Base-by-base conservation (phyloP, 2,113 vertebrate genomes). In the Prietella phreatophila region DNA sequence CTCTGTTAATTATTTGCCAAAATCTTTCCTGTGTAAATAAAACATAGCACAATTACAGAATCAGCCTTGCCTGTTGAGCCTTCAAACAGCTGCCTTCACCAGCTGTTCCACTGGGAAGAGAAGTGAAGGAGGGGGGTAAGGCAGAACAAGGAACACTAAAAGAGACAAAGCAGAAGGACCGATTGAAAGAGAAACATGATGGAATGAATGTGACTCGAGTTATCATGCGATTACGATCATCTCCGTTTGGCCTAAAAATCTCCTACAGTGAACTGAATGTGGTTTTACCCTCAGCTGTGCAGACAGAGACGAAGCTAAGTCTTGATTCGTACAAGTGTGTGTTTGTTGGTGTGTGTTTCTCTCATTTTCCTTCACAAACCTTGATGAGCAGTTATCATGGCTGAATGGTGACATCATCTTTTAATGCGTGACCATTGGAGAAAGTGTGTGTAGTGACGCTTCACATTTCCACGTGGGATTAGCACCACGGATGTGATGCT, bases 21-120 rank as follows among this genome's bases (percentile, higher is more conserved):
- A 86, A 89, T 89, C 88, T 90, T 93, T 92, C 88, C 91, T 91
- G 91, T 92, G 91, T 94, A 93, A 95, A 95, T 95, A 92, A 95
- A 94, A 93, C 91, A 93, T 94, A 50, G 92, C 91, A 93, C 91
- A 89, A 92, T 92, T 87, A 91, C 93, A 93, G 92, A 93, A 94
- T 95, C 93, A 94, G 92, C 39, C 4, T 65, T 90, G 92, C 91
- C 90, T 94, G 93, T 94, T 93, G 92, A 94, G 92, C 88, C 61
- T 83, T 87, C 69, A 22, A 69, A 92, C 94, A 94, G 93, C 93
- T 95, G 95, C 90, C 92, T 87, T 89, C 42, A 25, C 91, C 95
- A 95, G 93, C 90, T 96, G 94, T 93, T 94, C 93, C 82, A 82
- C 60, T 67, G 61, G 63, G 55, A 79, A 81, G 36, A 22, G 83